Conservation (phyloP, 2,113 vertebrate species). For the Sylvia atricapilla region DNA sequence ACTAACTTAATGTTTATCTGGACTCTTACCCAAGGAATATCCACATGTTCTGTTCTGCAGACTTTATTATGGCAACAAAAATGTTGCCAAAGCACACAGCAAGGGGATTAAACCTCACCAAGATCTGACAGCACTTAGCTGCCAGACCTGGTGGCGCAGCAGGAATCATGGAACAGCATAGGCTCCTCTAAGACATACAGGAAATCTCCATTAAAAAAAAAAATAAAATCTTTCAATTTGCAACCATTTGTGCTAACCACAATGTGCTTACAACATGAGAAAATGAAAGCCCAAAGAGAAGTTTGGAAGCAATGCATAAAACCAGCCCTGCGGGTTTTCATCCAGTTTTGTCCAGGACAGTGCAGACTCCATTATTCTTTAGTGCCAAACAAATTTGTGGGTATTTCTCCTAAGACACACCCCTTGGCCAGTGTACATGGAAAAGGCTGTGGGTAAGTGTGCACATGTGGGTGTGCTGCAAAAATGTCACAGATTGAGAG, state of each 20-base stretch:
- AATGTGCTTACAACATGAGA: background rate
- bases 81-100: background rate
- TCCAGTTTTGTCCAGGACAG: background rate
- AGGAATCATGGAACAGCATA: background rate
- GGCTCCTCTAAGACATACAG: background rate
- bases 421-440: background rate
- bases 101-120: background rate
- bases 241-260: background rate
- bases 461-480: background rate
- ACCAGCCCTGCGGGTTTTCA: background rate
- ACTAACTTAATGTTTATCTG: background rate
- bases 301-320: background rate
- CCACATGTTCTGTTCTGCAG: background rate
- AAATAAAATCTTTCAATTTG: background rate
- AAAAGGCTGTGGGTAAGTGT: background rate
- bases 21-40: background rate
- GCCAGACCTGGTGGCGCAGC: background rate
- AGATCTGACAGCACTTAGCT: background rate
- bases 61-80: background rate
- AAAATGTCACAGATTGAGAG: background rate
- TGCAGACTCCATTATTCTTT: accelerated
- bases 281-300: background rate
- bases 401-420: background rate
- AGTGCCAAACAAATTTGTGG: background rate
- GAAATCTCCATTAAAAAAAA: background rate